These are phyloP conservation scores for Sphaerophoria rueppellii DNA, from an alignment of 2,888 invertebrate genomes.

Conservation along the genomic window DNA sequence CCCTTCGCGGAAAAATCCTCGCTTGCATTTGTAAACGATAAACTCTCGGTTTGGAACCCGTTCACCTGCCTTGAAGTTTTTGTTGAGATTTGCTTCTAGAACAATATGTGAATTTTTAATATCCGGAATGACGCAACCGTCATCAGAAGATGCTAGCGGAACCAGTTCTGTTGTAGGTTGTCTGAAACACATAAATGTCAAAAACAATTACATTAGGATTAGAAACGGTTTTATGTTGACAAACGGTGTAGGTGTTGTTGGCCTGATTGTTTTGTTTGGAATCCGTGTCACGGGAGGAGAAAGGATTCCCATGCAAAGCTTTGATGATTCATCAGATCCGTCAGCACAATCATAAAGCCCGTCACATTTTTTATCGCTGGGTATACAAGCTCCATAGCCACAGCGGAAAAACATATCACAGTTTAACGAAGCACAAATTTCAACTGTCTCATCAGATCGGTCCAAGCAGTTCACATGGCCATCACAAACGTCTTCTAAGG, in stretches of 20 bases:
- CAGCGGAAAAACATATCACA: constrained; percentile 76
- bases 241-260: background rate
- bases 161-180: background rate
- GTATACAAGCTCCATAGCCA: constrained; percentile 76
- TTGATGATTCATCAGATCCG: constrained; percentile 75
- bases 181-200: background rate
- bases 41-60: background rate
- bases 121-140: constrained; percentile 16
- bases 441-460: constrained; percentile 33
- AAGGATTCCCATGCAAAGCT: constrained; percentile 63
- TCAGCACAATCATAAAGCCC: constrained; percentile 75
- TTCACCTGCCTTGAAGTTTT: background rate
- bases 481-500: constrained; percentile 33
- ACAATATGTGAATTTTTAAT: constrained; percentile 23
- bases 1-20: constrained; percentile 27
- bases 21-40: constrained; percentile 22
- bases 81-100: background rate
- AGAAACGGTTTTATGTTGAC: background rate
- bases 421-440: constrained; percentile 53
- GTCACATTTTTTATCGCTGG: constrained; percentile 74
- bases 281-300: constrained; percentile 1
- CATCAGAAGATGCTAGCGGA: background rate
- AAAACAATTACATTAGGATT: background rate
- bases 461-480: constrained; percentile 13
- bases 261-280: background rate